phyloP scores from a whole-genome alignment of 2,888 invertebrate genomes.

The Thera britannica region DNA sequence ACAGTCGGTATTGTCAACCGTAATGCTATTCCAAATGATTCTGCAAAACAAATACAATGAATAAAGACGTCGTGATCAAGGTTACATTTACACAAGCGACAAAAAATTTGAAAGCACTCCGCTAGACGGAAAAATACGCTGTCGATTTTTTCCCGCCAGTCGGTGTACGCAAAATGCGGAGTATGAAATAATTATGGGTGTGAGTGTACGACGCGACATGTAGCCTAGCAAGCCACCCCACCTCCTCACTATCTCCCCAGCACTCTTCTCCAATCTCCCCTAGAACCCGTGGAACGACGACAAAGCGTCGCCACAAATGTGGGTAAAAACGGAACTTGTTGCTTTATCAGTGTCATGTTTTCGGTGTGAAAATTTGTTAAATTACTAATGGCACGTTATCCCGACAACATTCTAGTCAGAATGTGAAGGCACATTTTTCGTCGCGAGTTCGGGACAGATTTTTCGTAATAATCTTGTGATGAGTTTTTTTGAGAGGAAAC shows the following conservation, averaged over 20 bases:
- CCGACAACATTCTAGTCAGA: constrained; percentile 44
- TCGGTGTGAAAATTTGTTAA: constrained; percentile 60
- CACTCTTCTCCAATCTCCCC: constrained; percentile 46
- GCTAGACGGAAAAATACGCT: constrained; percentile 69
- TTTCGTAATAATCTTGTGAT: constrained; percentile 30
- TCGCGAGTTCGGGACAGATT: constrained; percentile 4
- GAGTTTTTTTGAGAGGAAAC: constrained; percentile 21
- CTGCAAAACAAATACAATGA: constrained; percentile 9
- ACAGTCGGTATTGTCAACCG: constrained; percentile 21
- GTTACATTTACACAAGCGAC: constrained; percentile 59
- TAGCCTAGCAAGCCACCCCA: constrained; percentile 34
- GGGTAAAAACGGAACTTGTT: constrained; percentile 77
- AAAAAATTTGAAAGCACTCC: constrained; percentile 51
- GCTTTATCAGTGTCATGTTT: constrained; percentile 76
- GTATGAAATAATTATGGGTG: constrained; percentile 81
- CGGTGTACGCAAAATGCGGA: constrained; percentile 66
- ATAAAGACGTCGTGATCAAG: constrained; percentile 16
- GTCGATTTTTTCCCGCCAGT: constrained; percentile 72
- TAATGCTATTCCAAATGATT: constrained; percentile 11
- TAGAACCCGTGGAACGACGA: constrained; percentile 56
- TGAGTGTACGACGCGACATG: constrained; percentile 63
- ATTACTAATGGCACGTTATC: constrained; percentile 51
- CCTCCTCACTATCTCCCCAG: constrained; percentile 40
- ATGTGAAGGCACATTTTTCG: constrained; percentile 39
- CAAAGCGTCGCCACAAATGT: constrained; percentile 71